phyloP scores from a whole-genome alignment of 2,888 invertebrate genomes.

The Kryphioiulus occultus region DNA sequence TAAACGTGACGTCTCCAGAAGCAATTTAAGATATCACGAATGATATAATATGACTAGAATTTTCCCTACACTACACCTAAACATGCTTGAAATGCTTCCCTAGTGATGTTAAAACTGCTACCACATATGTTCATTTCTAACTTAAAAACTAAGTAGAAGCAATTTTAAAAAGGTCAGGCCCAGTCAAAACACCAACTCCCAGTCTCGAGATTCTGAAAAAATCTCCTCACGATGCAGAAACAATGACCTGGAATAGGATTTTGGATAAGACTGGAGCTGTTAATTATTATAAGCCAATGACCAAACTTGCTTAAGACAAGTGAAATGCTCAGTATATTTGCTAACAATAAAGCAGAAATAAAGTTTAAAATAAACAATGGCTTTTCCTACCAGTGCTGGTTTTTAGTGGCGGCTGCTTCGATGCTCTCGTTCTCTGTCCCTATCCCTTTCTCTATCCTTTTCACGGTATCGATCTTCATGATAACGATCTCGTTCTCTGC shows the following conservation, averaged over 20 bases:
- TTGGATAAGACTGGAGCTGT: not conserved
- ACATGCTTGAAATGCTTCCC: not conserved
- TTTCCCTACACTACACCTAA: not conserved
- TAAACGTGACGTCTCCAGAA: too few relatives aligned
- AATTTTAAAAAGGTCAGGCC: not conserved
- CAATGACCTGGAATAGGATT: slow-evolving; percentile 42
- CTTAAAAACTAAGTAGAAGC: not conserved
- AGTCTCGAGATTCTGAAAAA: slow-evolving; percentile 3
- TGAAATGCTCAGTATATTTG: not conserved
- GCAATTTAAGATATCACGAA: too few relatives aligned
- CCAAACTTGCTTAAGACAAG: not conserved
- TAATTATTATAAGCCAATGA: not conserved
- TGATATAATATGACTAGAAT: too few relatives aligned
- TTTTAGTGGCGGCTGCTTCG: slow-evolving; percentile 57
- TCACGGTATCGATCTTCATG: slow-evolving; percentile 80
- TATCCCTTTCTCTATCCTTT: slow-evolving; percentile 62
- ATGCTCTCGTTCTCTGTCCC: slow-evolving; percentile 65
- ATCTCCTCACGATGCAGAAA: not conserved
- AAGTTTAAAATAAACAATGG: not conserved
- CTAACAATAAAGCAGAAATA: not conserved
- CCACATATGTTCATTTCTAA: not conserved
- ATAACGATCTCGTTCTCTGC: slow-evolving; percentile 80
- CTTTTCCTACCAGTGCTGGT: not conserved
- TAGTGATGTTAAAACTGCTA: not conserved
- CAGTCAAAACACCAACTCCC: not conserved